Base-by-base conservation (phyloP, 2,797 vertebrate genomes). In the Eidolon dupreanum region DNA sequence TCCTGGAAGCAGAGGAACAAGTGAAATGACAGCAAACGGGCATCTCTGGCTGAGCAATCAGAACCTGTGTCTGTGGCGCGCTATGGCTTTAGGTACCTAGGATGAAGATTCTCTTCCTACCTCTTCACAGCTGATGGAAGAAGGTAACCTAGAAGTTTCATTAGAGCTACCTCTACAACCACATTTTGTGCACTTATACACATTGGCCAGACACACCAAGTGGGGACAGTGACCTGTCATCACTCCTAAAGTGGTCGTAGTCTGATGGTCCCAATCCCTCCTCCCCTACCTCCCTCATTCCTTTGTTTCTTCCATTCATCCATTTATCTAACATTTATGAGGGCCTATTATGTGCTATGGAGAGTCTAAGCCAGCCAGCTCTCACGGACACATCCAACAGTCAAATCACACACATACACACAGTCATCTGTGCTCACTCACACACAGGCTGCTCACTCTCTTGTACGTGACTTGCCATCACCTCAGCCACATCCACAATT, bases 381-480 rank as follows among this genome's bases (percentile, higher is more conserved):
- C 38, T 82, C 71, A 92, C 68, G 95, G 79, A 86, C 28, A 89
- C 15, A 90, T 5, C 12, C 49, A 38, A 43, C 9, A 71, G 73
- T 66, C 46, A 91, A 93, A 74, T 77, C 20, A 41, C 31, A 46
- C 24, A 12, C 22, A 7, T 59, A 49, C 43, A 49, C 55, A 26
- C 8, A 57, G 43, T 73, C 55, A 71, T 74, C 36, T 43, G n/a
- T 53, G 36, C 61, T 74, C 57, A 38, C 49, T 89, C 74, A 86
- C 82, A 91, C 10, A 87, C 10, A 85, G 41, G 33, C 11, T 26
- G 51, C 59, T 92, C 57, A 31, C 20, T 33, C 63, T 84, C 71
- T 87, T 83, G 15, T 38, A 59, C 26, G 88, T 94, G 94, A 94
- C 68, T 89, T 92, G 43, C 31, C 49, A 63, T 75, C 43, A 81